Evolutionary conservation across 1,140 invertebrate species (phyloP).

Genomic region (Bicyclus anynana): DNA sequence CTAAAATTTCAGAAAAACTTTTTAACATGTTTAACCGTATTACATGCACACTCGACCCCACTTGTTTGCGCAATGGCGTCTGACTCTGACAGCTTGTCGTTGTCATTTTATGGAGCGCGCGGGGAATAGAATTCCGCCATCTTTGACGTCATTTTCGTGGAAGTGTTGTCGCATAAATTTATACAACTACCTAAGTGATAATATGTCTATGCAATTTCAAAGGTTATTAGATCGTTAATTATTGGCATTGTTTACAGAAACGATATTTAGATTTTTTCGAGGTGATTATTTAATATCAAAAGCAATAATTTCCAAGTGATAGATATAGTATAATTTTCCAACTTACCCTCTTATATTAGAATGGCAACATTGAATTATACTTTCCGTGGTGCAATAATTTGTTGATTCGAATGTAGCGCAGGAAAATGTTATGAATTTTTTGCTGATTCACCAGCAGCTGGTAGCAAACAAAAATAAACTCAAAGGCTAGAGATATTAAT

Average conservation of each 20-base stretch:
- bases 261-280: too few species aligned
- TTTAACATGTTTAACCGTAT: slow-evolving; percentile 77
- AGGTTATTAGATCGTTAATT: too few species aligned
- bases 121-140: slow-evolving; percentile 42
- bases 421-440: neutral
- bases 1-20: slow-evolving; percentile 77
- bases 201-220: too few species aligned
- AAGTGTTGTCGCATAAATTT: slow-evolving; percentile 32
- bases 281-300: neutral
- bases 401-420: neutral
- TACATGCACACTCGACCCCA: slow-evolving; percentile 71
- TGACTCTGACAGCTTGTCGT: slow-evolving; percentile 46
- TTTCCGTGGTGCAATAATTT: slow-evolving; percentile 14
- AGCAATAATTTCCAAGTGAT: neutral
- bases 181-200: neutral
- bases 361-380: slow-evolving; percentile 4
- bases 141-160: slow-evolving; percentile 32
- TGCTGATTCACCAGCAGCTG: neutral
- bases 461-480: too few species aligned
- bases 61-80: slow-evolving; percentile 64
- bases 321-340: neutral
- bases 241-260: too few species aligned
- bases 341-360: neutral
- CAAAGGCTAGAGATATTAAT: too few species aligned
- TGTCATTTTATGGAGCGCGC: slow-evolving; percentile 10